Percentiles rank a stretch among this genome's conserved stretches.
Evolutionary conservation across 2,113 vertebrate species (phyloP).

Genomic region (Monarcha castaneiventris): DNA sequence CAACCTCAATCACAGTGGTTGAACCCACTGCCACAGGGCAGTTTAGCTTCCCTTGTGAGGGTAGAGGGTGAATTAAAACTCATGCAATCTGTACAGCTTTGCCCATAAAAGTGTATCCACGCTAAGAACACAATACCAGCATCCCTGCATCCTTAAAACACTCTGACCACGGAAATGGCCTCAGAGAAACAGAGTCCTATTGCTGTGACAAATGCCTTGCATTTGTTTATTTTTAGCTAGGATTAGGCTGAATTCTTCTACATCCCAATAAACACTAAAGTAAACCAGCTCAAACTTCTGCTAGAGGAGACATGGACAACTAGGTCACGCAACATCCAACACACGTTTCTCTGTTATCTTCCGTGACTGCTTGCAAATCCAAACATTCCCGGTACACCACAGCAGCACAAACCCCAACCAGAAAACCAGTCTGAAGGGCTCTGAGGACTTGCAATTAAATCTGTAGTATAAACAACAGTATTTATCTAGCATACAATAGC

Average conservation of each 20-base stretch:
- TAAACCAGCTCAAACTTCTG: constrained; percentile 11
- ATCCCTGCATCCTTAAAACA: not conserved
- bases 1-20: not conserved
- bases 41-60: not conserved
- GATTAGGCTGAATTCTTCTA: constrained; percentile 7
- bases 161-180: not conserved
- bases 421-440: not conserved
- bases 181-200: not conserved
- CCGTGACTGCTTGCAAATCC: not conserved
- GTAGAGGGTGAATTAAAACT: not conserved
- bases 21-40: not conserved
- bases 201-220: not conserved
- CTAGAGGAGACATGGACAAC: not conserved
- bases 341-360: not conserved
- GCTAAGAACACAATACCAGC: not conserved
- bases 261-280: not conserved
- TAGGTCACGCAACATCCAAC: not conserved
- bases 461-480: constrained; percentile 8
- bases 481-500: not conserved
- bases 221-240: constrained; percentile 9
- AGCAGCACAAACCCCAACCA: not conserved
- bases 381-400: not conserved
- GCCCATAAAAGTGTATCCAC: not conserved
- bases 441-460: not conserved
- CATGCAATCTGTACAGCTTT: not conserved